A percentile compares a stretch with the other conserved stretches of the same genome.
Conservation (phyloP, 2,888 invertebrate species). For the Pseudeuparius sepicola region DNA sequence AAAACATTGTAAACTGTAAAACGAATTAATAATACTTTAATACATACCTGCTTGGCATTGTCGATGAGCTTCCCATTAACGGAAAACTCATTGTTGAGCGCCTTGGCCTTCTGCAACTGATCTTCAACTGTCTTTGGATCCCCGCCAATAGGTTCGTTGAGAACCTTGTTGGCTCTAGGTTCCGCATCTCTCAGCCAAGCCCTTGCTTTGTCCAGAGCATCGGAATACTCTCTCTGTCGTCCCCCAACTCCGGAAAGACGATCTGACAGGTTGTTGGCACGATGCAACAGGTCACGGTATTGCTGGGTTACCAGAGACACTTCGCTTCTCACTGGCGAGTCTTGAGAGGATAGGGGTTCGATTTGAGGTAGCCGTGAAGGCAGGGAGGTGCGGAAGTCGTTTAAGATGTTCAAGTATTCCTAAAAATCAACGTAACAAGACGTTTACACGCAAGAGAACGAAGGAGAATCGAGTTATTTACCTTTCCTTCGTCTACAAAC, state of each 20-base stretch:
- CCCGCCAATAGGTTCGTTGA: constrained; percentile 76
- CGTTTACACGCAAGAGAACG: background rate
- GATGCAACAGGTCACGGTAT: constrained; percentile 70
- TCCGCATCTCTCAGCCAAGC: constrained; percentile 71
- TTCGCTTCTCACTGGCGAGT: constrained; percentile 65
- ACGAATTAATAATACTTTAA: constrained; percentile 6
- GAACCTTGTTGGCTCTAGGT: constrained; percentile 62
- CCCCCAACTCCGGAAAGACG: constrained; percentile 69
- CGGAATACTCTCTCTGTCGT: constrained; percentile 66
- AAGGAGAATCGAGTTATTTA: constrained; percentile 30
- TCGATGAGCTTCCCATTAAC: constrained; percentile 80
- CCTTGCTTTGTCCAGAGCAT: constrained; percentile 71
- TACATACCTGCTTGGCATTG: constrained; percentile 60
- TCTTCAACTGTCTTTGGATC: constrained; percentile 82
- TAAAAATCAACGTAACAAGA: constrained; percentile 29
- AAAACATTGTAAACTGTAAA: background rate
- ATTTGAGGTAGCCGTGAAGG: constrained; percentile 76
- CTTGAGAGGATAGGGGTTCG: constrained; percentile 56
- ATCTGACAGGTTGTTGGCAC: constrained; percentile 78
- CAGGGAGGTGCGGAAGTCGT: constrained; percentile 77
- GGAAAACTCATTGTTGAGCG: constrained; percentile 77
- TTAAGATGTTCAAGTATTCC: constrained; percentile 73
- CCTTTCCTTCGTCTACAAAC: constrained; percentile 91
- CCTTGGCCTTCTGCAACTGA: constrained; percentile 73
- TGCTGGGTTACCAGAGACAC: constrained; percentile 69